Percentiles rank a stretch among this genome's conserved stretches.
Evolutionary conservation across 2,888 invertebrate species (phyloP).

Genomic region (Biston betularia): DNA sequence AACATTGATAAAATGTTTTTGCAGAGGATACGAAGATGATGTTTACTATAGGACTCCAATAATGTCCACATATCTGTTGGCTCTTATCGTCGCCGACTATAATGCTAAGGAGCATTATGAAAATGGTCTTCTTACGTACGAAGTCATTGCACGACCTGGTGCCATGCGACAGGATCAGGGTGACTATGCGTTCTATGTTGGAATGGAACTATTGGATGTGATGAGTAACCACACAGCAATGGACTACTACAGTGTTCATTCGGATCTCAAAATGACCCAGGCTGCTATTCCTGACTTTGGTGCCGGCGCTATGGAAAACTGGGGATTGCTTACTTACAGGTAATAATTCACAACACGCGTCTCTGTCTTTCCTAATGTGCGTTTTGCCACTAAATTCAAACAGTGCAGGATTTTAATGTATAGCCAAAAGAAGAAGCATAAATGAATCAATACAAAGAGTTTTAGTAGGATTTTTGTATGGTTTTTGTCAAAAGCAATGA

Average conservation of each 20-base stretch:
- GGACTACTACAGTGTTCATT: slow-evolving; percentile 78
- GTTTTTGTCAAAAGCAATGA: no score
- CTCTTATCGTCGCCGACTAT: slow-evolving; percentile 89
- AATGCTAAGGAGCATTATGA: slow-evolving; percentile 43
- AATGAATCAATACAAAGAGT: no score
- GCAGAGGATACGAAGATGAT: slow-evolving; percentile 68
- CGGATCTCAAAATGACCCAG: slow-evolving; percentile 87
- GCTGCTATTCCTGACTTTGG: slow-evolving; percentile 92
- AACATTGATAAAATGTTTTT: no score
- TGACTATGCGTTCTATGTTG: slow-evolving; percentile 72
- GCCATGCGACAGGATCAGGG: slow-evolving; percentile 70
- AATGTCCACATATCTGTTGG: slow-evolving; percentile 90
- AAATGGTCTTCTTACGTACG: slow-evolving; percentile 55
- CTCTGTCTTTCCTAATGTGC: no score
- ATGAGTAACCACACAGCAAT: slow-evolving; percentile 87
- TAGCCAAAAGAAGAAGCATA: no score
- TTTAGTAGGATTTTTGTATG: no score
- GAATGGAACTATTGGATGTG: slow-evolving; percentile 70
- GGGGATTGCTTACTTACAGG: slow-evolving; percentile 93
- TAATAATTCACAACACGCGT: slow-evolving; percentile 46
- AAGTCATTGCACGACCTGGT: slow-evolving; percentile 78
- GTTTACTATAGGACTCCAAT: slow-evolving; percentile 71
- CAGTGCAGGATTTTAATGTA: no score
- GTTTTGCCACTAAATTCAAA: no score
- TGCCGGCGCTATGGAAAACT: slow-evolving; percentile 94